A percentile compares a stretch with the other conserved stretches of the same genome.
These are phyloP conservation scores for Myrmecobius fasciatus DNA, from an alignment of 2,113 vertebrate genomes.

Conservation along the genomic window DNA sequence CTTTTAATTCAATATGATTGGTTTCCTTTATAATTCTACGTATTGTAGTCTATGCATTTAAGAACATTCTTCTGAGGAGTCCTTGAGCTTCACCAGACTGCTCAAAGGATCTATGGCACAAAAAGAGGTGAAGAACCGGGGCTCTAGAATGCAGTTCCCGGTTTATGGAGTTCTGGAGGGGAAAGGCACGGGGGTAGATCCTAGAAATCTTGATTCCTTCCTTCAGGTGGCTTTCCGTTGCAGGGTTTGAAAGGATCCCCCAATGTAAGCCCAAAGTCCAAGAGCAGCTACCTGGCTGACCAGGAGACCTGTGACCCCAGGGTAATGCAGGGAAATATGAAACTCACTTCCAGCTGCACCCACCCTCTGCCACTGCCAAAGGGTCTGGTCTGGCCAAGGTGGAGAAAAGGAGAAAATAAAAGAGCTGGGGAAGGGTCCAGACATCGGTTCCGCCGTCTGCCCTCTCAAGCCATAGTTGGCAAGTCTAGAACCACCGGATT, in stretches of 20 bases:
- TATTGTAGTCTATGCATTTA: background rate
- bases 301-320: conserved; percentile 85
- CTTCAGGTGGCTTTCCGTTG: background rate
- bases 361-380: conserved; percentile 88
- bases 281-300: background rate
- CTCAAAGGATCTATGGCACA: background rate
- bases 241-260: background rate
- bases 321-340: conserved; percentile 85
- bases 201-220: background rate
- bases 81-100: too few species aligned
- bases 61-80: background rate
- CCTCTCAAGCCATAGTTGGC: conserved; percentile 95
- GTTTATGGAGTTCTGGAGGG: background rate
- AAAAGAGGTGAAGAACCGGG: background rate
- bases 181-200: background rate
- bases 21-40: background rate
- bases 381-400: background rate
- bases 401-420: too few species aligned
- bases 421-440: background rate
- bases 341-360: conserved; percentile 85
- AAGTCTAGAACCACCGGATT: conserved; percentile 99
- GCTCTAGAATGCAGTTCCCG: background rate
- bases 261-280: background rate
- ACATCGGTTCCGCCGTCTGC: conserved; percentile 5
- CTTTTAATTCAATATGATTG: background rate